Base-by-base conservation (phyloP, 2,113 vertebrate genomes). In the Phalacrocorax aristotelis region DNA sequence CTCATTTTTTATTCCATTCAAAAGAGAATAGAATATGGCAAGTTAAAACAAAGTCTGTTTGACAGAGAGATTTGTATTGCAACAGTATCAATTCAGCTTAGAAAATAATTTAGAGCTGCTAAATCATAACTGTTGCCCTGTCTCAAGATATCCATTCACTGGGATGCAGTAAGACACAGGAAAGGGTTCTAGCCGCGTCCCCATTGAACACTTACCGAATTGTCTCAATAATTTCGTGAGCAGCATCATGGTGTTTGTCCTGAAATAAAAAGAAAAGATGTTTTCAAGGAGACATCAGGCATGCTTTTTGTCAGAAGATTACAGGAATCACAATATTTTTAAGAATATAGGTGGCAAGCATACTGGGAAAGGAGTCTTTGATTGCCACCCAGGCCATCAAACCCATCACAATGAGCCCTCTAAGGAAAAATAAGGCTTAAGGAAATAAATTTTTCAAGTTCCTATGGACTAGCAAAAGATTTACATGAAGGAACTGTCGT, bases 241-340 rank as follows among this genome's bases (percentile, higher is more conserved):
- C 99, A 98, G 99, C 99, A 98, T 99, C 99, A 18, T 99, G 99
- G 97, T 99, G 99, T 98, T 99, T 99, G 98, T 99, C 99, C 99
- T 99, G 96, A 54, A 98, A 97, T 11, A 29, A 30, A 93, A 60
- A 51, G 30, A 62, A 74, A 38, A 87, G 46, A 32, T 26, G 32
- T n/a, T 92, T 95, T 95, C 81, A 90, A 17, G 55, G 40, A 90
- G 60, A 40, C 2, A 21, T 75, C 44, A 90, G 64, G 30, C 22
- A 16, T 38, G 61, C 26, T 69, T 60, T 34, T 62, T 70, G 23
- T 19, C 34, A 61, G 62, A 61, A 65, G 20, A 30, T 30, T 38
- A 40, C 58, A 89, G 21, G 36, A 83, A 71, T 44, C 25, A n/a
- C 44, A 54, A 4, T 34, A n/a, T 20, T 87, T 68, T 68, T 21